Conservation (phyloP, 2,888 invertebrate genomes). For the Byasa hedistus region DNA sequence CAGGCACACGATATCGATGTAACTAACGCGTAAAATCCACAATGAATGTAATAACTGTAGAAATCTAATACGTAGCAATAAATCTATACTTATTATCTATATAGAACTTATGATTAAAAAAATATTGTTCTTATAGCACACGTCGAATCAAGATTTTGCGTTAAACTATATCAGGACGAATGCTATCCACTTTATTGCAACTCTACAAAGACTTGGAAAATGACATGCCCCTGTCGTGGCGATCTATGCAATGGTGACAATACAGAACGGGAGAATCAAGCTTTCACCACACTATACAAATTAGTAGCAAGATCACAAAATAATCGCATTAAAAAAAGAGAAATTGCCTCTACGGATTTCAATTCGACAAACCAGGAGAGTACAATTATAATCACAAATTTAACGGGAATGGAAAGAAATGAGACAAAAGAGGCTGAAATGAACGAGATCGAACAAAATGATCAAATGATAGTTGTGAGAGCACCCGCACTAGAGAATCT, state of each 20-base stretch:
- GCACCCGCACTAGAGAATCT: conserved; percentile 7
- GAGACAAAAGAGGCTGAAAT: conserved; percentile 25
- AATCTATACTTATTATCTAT: background rate
- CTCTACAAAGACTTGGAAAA: conserved; percentile 64
- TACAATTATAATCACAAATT: conserved; percentile 35
- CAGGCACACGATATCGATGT: background rate
- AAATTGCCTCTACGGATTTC: conserved; percentile 28
- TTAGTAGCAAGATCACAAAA: conserved; percentile 37
- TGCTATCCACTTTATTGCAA: conserved; percentile 70
- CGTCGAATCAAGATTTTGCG: conserved; percentile 66
- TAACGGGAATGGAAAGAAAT: conserved; percentile 35
- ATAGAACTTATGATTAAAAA: background rate
- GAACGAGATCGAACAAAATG: conserved; percentile 23
- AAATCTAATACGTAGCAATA: background rate
- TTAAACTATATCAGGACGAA: conserved; percentile 71
- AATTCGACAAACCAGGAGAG: conserved; percentile 31
- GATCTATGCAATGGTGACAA: conserved; percentile 69
- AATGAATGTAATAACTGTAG: background rate
- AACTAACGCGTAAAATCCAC: background rate
- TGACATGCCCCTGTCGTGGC: conserved; percentile 69
- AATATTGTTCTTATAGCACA: conserved; percentile 51
- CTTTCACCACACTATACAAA: conserved; percentile 51
- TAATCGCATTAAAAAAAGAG: conserved; percentile 39
- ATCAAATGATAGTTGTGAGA: conserved; percentile 32
- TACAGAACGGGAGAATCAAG: conserved; percentile 57